Evolutionary conservation across 2,113 vertebrate genomes (phyloP), one percentile per base, ranked within the genome.

Genomic region (Cygnus buccinator): DNA sequence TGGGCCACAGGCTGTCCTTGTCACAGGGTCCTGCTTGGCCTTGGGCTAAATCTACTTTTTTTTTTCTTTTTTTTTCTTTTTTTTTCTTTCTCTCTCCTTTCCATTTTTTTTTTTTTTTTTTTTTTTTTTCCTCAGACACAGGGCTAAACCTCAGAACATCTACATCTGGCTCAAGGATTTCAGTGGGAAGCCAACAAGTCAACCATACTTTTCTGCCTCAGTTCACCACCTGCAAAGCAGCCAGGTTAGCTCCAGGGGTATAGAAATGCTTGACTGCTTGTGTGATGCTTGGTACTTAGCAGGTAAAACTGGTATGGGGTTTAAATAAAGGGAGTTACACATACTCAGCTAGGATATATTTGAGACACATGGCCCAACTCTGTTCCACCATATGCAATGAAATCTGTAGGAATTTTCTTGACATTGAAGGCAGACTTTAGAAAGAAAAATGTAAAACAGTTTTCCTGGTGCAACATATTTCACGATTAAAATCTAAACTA

Each of bases 401-500:
- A 94, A 95, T 29, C 77, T 93, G 46, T 20, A 95, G 59, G 89
- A 92, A 78, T 92, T 90, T 95, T 90, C 52, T 35, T 68, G 79
- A 28, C 43, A 33, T 21, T 25, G 28, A 86, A 66, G 52, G 26
- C 31, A 95, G 71, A 19, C 3, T 87, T 29, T 79, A 55, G 74
- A 82, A 91, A 33, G 58, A 50, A 91, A 89, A 91, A 77, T 41
- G 58, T 39, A 59, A 77, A 87, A 41, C 6, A 22, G n/a, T 31
- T 91, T 89, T 85, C 62, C 44, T 1, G 4, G 13, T 37, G 18
- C 5, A 3, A n/a, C 55, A 12, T 44, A 66, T 94, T 93, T 89
- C 59, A 76, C 4, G 67, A 96, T 92, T 95, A 95, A 93, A 93
- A 94, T 91, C 87, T 94, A 52, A 96, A 85, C 70, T 43, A 93